Evolutionary conservation across 1,140 invertebrate genomes (phyloP), one percentile per base, ranked within the genome.

Genomic region (Heliconius hewitsoni): DNA sequence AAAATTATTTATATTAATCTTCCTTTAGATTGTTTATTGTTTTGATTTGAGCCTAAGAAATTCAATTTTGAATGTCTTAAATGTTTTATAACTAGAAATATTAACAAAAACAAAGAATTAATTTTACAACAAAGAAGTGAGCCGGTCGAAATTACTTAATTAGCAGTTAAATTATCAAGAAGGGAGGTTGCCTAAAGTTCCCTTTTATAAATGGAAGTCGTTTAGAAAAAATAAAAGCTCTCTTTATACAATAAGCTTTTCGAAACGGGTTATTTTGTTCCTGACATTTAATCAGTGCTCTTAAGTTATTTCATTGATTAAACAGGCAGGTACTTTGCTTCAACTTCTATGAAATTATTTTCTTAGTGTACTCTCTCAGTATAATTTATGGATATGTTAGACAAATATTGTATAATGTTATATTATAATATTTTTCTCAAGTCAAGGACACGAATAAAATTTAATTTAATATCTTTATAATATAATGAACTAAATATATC

Each of bases 101-200:
- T 72, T n/a, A 72, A 72, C 34, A 23, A 42, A 71, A 72, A 72
- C 23, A 72, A 72, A 72, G 27, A 30, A 13, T 30, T 66, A 66
- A 66, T 27, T 71, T 71, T 39, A 71, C 30, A 71, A 39, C 37
- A 72, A 72, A 72, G 71, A 72, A 39, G 18, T 72, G 71, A 42
- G 71, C 39, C 18, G 71, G 71, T 19, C 37, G 30, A 72, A 72
- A 72, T 39, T 42, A 72, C 71, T 72, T 72, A 72, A 72, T 72
- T 72, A 72, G 71, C 71, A 72, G 37, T 72, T 72, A 72, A 72
- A 72, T 72, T 72, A 72, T 72, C 71, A 72, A 39, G 71, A 37
- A 39, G 34, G 37, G 23, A 37, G 19, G 71, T 72, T 42, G 30
- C 71, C 19, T 39, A 39, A 34, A 72, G 71, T 72, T 37, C 71